Evolutionary conservation across 2,113 vertebrate species (phyloP).

Genomic region (Muntiacus reevesi): DNA sequence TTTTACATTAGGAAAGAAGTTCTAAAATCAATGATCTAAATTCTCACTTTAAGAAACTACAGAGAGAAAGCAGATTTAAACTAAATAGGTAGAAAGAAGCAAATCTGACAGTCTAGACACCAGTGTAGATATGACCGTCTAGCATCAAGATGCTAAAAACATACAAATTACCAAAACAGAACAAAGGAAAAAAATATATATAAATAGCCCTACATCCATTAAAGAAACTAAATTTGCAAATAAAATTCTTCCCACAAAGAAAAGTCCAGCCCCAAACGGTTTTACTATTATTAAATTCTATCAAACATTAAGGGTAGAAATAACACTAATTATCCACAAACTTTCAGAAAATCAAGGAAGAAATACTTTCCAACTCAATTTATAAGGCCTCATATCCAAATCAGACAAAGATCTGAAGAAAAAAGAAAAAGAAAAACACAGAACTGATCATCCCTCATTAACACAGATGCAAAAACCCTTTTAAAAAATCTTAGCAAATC

Average conservation of each 20-base stretch:
- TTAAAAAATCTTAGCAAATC: background rate
- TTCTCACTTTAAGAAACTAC: background rate
- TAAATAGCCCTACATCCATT: background rate
- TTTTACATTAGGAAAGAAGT: background rate
- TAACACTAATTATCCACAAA: background rate
- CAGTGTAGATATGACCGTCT: background rate
- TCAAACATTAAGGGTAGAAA: background rate
- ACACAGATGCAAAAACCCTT: background rate
- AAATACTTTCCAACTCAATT: slow-evolving; percentile 21
- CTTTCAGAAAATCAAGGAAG: background rate
- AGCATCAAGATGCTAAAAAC: slow-evolving; percentile 1
- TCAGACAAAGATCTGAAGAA: background rate
- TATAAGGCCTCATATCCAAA: background rate
- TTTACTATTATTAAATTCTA: slow-evolving; percentile 23
- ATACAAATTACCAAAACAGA: background rate
- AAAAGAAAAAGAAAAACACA: background rate
- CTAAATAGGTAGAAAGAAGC: background rate
- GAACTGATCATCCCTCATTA: background rate
- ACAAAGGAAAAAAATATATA: slow-evolving; percentile 4
- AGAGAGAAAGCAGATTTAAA: background rate
- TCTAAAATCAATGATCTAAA: background rate
- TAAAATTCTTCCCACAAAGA: background rate
- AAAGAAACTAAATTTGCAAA: background rate
- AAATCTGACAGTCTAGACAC: background rate
- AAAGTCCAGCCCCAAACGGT: background rate